A percentile compares a stretch with the other conserved stretches of the same genome.
phyloP scores from a whole-genome alignment of 2,797 vertebrate genomes.

The Zonotrichia albicollis region DNA sequence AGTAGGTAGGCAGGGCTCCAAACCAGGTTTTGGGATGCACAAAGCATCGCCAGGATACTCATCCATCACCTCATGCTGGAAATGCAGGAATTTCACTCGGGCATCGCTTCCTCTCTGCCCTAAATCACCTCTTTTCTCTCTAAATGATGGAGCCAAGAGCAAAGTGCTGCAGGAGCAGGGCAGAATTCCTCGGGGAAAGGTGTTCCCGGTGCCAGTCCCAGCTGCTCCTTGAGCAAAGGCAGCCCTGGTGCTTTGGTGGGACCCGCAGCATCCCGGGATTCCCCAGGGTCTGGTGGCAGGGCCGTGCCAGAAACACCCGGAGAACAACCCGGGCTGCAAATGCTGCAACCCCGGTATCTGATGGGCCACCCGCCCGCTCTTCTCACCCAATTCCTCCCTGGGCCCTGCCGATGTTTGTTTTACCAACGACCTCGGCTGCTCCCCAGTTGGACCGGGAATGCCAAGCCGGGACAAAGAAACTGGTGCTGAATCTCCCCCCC shows the following conservation, averaged over 20 bases:
- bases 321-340: neutral
- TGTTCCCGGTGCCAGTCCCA: fast-evolving
- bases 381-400: conserved; percentile 31
- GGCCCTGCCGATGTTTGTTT: conserved; percentile 1
- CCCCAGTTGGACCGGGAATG: neutral
- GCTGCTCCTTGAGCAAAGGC: neutral
- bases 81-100: neutral
- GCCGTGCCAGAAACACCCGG: neutral
- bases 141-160: neutral
- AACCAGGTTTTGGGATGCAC: neutral
- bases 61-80: fast-evolving
- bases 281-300: neutral
- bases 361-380: conserved; percentile 36
- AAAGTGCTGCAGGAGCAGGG: neutral
- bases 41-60: neutral
- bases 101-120: fast-evolving
- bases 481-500: neutral
- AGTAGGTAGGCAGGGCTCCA: neutral
- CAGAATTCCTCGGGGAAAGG: fast-evolving
- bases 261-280: neutral
- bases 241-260: fast-evolving
- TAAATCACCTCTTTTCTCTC: neutral
- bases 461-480: neutral
- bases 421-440: conserved; percentile 10
- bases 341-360: conserved; percentile 35